Evolutionary conservation across 2,113 vertebrate genomes (phyloP), one percentile per base, ranked within the genome.

Genomic region (Equus przewalskii): DNA sequence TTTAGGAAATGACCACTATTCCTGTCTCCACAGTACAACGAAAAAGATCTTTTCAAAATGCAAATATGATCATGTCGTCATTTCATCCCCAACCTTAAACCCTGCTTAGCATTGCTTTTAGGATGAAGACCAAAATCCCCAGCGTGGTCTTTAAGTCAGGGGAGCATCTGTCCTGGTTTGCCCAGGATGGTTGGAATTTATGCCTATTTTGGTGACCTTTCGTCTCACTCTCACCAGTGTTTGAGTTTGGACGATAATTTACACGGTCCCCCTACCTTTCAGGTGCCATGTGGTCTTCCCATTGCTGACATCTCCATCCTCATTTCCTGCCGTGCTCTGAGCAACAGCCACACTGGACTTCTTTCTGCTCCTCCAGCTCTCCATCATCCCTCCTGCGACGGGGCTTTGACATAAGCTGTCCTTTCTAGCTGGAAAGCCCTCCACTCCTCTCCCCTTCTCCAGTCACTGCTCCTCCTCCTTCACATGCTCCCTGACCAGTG

Each of bases 1-100:
- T 80, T 89, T 98, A 96, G 94, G 92, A 98, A 98, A 98, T 93
- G 72, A 96, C 87, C 72, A 72, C 54, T 67, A 22, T 96, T 94
- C 82, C 81, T 70, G 33, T 94, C 96, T 73, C 93, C 90, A 90
- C 33, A 85, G 65, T 75, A n/a, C 89, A 82, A n/a, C 67, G 13
- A 67, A 94, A 60, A 96, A 91, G 30, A 60, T 72, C 82, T 87
- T 94, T 82, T 93, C 92, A 73, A 82, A 75, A 75, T 72, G 46
- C 36, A 89, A 70, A 51, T 36, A 28, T 26, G 62, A 72, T 44
- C 65, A 13, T 26, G 75, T 54, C 56, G 19, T 92, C 33, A 60
- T 75, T 86, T 69, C 26, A 65, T 64, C 33, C 24, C 62, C n/a
- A 73, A 33, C 51, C n/a, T 67, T 79, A 51, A 90, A 41, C 21